phyloP scores from a whole-genome alignment of 1,140 invertebrate species.

The Papilio dardanus region DNA sequence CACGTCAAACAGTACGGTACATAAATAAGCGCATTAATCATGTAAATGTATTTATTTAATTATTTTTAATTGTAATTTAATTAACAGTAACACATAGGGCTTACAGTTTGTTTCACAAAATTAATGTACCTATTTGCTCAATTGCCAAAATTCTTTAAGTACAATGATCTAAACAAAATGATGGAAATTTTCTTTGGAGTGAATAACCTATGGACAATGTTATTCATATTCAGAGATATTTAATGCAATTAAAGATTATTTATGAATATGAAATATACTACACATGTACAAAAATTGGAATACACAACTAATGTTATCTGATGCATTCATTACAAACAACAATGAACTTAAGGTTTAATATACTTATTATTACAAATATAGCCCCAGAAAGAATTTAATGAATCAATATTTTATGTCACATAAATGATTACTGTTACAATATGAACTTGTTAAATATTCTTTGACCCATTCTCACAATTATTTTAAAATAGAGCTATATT shows the following conservation, averaged over 20 bases:
- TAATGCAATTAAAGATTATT: not conserved
- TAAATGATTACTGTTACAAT: not conserved
- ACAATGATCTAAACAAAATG: not conserved
- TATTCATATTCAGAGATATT: not conserved
- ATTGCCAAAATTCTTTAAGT: not conserved
- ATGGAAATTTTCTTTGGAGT: no score
- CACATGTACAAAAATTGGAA: not conserved
- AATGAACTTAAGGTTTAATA: no score
- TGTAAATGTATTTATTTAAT: no score
- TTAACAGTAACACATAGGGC: not conserved
- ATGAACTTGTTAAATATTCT: not conserved
- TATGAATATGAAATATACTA: not conserved
- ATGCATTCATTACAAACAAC: not conserved
- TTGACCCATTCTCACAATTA: no score
- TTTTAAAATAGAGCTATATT: no score
- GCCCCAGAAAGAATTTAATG: no score
- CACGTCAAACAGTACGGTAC: no score
- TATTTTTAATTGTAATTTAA: no score
- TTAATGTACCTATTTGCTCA: not conserved
- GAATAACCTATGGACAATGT: not conserved
- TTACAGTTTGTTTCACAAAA: not conserved
- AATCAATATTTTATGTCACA: not conserved
- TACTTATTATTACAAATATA: no score
- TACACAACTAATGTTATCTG: not conserved
- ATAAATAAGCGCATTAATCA: no score